phyloP scores from a whole-genome alignment of 2,797 vertebrate genomes.

The Scolopax bukidnonensis region DNA sequence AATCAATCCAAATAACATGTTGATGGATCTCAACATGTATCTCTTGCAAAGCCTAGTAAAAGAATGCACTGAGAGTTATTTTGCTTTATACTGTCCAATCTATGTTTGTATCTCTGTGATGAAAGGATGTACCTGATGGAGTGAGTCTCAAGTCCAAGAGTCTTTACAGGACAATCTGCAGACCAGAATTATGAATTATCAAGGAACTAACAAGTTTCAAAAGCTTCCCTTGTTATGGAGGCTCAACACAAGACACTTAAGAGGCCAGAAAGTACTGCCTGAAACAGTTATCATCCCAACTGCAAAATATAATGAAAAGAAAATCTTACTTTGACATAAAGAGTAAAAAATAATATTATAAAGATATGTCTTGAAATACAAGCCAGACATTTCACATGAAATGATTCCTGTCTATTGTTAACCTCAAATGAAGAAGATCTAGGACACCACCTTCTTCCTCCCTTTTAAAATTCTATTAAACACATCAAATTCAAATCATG shows the following conservation, averaged over 20 bases:
- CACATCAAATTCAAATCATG: slow-evolving; percentile 1
- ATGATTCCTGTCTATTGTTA: neutral
- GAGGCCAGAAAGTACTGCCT: neutral
- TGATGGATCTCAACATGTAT: neutral
- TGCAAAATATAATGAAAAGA: slow-evolving; percentile 8
- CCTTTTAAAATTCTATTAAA: neutral
- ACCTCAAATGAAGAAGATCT: slow-evolving; percentile 16
- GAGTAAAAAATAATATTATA: slow-evolving; percentile 36
- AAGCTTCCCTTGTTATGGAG: neutral
- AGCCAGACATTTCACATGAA: slow-evolving; percentile 16
- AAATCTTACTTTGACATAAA: neutral
- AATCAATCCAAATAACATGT: neutral
- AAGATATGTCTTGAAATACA: slow-evolving; percentile 27
- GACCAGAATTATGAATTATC: neutral
- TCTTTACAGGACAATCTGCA: neutral
- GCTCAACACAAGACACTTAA: neutral
- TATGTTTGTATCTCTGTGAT: neutral
- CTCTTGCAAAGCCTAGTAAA: neutral
- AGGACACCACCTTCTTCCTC: neutral
- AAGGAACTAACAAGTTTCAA: neutral
- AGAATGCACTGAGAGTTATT: neutral
- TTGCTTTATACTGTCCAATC: neutral
- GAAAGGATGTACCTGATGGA: neutral
- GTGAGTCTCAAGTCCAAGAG: neutral
- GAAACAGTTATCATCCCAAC: neutral